These are phyloP conservation scores for Rhagologus leucostigma DNA, from an alignment of 2,113 vertebrate species.

Conservation along the genomic window DNA sequence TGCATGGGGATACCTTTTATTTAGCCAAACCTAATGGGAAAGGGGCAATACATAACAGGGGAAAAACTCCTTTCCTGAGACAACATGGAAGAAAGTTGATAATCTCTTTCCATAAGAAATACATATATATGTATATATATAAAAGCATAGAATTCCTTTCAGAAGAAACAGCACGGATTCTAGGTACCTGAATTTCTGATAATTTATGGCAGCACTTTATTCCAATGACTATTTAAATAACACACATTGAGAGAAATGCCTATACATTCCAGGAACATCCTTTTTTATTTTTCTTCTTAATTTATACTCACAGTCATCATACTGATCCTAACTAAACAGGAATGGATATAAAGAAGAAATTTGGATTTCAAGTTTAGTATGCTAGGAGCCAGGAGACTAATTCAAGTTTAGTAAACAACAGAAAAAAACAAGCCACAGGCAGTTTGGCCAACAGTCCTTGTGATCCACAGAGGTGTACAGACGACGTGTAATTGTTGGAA, in stretches of 20 bases:
- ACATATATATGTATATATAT: background rate
- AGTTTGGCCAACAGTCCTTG: background rate
- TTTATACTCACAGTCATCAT: background rate
- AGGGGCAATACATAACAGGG: background rate
- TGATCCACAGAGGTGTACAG: background rate
- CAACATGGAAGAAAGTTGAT: background rate
- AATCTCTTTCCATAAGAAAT: background rate
- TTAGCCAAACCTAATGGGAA: background rate
- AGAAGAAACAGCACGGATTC: background rate
- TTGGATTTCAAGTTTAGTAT: background rate
- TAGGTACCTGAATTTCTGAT: background rate
- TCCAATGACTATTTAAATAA: background rate
- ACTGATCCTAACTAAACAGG: background rate
- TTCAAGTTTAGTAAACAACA: background rate
- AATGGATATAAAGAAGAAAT: background rate
- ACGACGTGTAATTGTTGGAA: background rate
- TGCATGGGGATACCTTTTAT: background rate
- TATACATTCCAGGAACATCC: background rate
- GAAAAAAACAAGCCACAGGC: background rate
- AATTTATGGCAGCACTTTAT: background rate
- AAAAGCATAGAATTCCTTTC: background rate
- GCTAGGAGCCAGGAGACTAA: background rate
- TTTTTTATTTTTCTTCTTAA: background rate
- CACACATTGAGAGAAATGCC: background rate
- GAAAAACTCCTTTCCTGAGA: background rate